Evolutionary conservation across 2,113 vertebrate genomes (phyloP).

Genomic region (Turnix velox): DNA sequence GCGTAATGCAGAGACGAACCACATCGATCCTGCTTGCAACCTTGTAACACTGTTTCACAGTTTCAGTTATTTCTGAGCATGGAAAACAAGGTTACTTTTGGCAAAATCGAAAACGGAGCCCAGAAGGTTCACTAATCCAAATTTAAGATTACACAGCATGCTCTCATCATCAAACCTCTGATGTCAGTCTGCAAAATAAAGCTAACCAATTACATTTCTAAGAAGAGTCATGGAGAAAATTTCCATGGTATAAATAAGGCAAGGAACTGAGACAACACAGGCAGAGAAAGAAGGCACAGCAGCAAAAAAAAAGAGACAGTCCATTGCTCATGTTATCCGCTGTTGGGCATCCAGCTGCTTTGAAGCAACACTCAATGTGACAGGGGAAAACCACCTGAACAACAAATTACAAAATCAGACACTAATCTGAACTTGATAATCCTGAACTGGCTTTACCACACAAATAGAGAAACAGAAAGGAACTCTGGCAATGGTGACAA

Average conservation of each 20-base stretch:
- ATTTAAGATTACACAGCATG: fast-evolving
- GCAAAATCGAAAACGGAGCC: background rate
- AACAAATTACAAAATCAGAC: background rate
- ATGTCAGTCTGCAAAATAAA: background rate
- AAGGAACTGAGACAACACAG: background rate
- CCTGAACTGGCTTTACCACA: background rate
- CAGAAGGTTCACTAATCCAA: background rate
- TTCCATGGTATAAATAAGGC: background rate
- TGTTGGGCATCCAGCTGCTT: background rate
- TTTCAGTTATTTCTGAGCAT: background rate
- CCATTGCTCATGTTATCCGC: background rate
- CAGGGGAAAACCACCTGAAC: background rate
- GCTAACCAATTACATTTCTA: background rate
- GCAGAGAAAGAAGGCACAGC: background rate
- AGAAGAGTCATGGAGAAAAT: background rate
- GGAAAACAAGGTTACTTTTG: background rate
- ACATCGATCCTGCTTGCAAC: background rate
- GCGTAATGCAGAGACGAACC: background rate
- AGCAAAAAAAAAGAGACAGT: too few species aligned
- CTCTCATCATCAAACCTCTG: background rate
- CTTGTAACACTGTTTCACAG: background rate
- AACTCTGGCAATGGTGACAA: background rate
- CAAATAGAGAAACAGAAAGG: background rate
- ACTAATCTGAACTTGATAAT: background rate
- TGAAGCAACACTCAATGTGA: background rate